A percentile compares a stretch with the other conserved stretches of the same genome.
phyloP scores from a whole-genome alignment of 2,797 vertebrate genomes.

The Brachyrhaphis roseni region DNA sequence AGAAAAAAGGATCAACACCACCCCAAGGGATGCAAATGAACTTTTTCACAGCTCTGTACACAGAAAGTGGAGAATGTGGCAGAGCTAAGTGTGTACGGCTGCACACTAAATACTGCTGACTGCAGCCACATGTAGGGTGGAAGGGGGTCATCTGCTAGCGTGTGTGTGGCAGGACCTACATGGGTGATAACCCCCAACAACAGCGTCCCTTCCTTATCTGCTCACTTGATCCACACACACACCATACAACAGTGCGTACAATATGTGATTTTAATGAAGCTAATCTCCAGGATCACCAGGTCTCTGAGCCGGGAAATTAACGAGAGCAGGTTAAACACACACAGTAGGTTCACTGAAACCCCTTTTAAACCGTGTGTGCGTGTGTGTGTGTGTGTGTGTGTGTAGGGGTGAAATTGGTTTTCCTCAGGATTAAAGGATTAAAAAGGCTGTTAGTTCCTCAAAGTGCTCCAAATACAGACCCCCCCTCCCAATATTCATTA shows the following conservation, averaged over 20 bases:
- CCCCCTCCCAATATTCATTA: slow-evolving; percentile 90
- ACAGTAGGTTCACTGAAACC: slow-evolving; percentile 72
- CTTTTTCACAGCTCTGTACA: too few species aligned
- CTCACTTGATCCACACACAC: slow-evolving; percentile 52
- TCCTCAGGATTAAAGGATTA: slow-evolving; percentile 97
- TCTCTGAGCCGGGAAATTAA: slow-evolving; percentile 94
- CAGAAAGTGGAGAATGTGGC: neutral
- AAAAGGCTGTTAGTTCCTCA: slow-evolving; percentile 90
- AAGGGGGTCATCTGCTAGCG: slow-evolving; percentile 28
- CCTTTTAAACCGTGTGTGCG: slow-evolving; percentile 75
- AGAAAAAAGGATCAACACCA: neutral
- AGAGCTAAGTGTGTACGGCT: slow-evolving; percentile 47
- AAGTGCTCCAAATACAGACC: slow-evolving; percentile 89
- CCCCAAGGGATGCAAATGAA: too few species aligned
- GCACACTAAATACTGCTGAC: slow-evolving; percentile 30
- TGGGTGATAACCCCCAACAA: slow-evolving; percentile 56
- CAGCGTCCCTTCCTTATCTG: slow-evolving; percentile 54
- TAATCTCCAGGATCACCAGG: slow-evolving; percentile 91
- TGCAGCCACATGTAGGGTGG: slow-evolving; percentile 16
- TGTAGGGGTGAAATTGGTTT: slow-evolving; percentile 90
- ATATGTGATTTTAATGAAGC: slow-evolving; percentile 88
- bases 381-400: slow-evolving; percentile 36
- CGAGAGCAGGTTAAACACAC: slow-evolving; percentile 90
- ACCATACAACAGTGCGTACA: slow-evolving; percentile 66
- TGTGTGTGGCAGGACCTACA: slow-evolving; percentile 39